Evolutionary conservation across 2,797 vertebrate genomes (phyloP).

Genomic region (Falco naumanni): DNA sequence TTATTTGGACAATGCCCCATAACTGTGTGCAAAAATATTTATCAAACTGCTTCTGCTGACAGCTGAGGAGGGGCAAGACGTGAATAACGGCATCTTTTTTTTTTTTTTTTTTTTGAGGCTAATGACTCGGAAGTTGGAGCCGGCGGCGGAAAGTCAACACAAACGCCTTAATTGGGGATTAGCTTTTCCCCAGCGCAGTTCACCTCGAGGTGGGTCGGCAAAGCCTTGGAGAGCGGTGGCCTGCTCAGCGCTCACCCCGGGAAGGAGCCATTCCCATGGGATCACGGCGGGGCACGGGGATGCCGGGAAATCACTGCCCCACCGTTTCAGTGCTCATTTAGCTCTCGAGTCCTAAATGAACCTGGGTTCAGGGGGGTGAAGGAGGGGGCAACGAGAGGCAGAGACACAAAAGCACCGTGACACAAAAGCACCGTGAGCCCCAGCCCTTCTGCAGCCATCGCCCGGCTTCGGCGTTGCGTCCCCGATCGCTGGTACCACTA

Average conservation of each 20-base stretch:
- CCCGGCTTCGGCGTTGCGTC: accelerated
- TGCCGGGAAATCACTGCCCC: neutral
- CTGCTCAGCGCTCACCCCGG: accelerated
- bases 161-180: neutral
- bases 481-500: accelerated
- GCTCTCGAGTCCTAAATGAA: neutral
- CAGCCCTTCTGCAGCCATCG: neutral
- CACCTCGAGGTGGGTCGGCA: neutral
- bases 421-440: neutral
- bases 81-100: neutral
- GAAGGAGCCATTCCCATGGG: neutral
- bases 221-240: neutral
- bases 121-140: neutral
- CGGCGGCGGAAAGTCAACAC: neutral
- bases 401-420: neutral
- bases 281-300: accelerated
- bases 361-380: neutral
- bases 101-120: neutral
- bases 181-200: neutral
- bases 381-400: neutral
- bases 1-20: neutral
- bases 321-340: neutral
- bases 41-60: neutral
- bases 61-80: neutral
- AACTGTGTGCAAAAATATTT: neutral